A percentile compares a stretch with the other conserved stretches of the same genome.
Evolutionary conservation across 2,113 vertebrate genomes (phyloP).

Genomic region (Hippocampus guttulatus): DNA sequence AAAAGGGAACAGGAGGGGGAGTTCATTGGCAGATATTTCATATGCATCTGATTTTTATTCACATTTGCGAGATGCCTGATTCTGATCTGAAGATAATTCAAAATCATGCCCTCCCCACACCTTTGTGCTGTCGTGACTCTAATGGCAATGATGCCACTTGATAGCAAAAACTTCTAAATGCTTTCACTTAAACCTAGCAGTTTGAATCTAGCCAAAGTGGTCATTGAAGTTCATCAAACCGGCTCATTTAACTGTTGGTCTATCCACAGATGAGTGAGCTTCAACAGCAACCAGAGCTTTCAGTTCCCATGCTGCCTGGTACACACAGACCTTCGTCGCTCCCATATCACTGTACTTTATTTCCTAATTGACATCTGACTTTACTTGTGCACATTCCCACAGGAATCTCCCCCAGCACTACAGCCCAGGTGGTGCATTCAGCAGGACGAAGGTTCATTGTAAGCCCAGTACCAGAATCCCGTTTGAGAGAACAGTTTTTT

Average conservation of each 20-base stretch:
- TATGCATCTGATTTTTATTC: too few species aligned
- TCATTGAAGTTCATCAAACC: neutral
- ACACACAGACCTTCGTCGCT: constrained; percentile 6
- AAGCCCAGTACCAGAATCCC: constrained; percentile 91
- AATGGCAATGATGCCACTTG: neutral
- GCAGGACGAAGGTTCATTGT: constrained; percentile 94
- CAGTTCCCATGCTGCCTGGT: constrained; percentile 85
- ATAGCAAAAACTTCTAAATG: neutral
- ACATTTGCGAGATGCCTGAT: too few species aligned
- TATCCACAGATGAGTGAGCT: constrained; percentile 80
- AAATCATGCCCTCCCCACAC: too few species aligned
- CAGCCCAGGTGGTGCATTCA: constrained; percentile 92
- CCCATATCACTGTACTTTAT: neutral
- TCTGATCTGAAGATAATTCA: too few species aligned
- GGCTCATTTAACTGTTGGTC: neutral
- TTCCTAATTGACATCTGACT: neutral
- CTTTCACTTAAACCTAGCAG: neutral
- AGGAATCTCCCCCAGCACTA: constrained; percentile 79
- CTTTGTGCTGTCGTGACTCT: too few species aligned
- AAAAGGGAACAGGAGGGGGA: too few species aligned
- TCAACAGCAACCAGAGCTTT: constrained; percentile 82
- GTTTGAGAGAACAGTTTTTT: constrained; percentile 84
- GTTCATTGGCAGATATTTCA: too few species aligned
- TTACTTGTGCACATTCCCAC: neutral
- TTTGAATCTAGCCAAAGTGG: neutral